Conservation (phyloP, 2,113 vertebrate species). For the Pholis gunnellus region DNA sequence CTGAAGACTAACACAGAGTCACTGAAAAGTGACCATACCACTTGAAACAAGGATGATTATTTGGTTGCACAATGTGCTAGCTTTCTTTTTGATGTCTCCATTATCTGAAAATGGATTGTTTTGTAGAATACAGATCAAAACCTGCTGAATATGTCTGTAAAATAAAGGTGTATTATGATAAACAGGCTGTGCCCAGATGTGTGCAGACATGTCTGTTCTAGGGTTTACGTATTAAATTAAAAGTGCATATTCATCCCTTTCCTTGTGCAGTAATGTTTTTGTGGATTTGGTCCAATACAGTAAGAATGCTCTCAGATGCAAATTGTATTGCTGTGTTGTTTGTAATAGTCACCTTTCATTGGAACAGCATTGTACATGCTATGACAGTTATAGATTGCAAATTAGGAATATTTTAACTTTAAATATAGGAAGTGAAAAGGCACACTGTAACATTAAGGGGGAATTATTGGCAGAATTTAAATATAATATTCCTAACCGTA, state of each 20-base stretch:
- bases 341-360: conserved; percentile 68
- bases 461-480: neutral
- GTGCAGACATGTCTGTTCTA: conserved; percentile 63
- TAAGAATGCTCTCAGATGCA: conserved; percentile 69
- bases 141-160: conserved; percentile 21
- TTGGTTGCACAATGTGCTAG: conserved; percentile 34
- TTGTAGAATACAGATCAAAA: conserved; percentile 34
- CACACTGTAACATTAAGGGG: neutral
- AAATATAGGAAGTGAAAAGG: conserved; percentile 1
- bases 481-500: neutral
- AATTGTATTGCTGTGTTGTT: conserved; percentile 73
- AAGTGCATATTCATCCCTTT: conserved; percentile 61
- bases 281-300: conserved; percentile 65
- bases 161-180: conserved; percentile 54
- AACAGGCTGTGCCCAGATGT: conserved; percentile 37
- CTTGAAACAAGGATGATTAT: conserved; percentile 76
- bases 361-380: conserved; percentile 64
- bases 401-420: conserved; percentile 25
- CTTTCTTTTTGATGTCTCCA: conserved; percentile 28
- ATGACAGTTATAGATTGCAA: conserved; percentile 47
- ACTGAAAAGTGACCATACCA: conserved; percentile 76
- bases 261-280: conserved; percentile 61
- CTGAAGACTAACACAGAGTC: conserved; percentile 72
- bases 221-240: conserved; percentile 71
- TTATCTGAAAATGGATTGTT: conserved; percentile 25